phyloP scores from a whole-genome alignment of 2,797 vertebrate species.

The Acipenser transmontanus region DNA sequence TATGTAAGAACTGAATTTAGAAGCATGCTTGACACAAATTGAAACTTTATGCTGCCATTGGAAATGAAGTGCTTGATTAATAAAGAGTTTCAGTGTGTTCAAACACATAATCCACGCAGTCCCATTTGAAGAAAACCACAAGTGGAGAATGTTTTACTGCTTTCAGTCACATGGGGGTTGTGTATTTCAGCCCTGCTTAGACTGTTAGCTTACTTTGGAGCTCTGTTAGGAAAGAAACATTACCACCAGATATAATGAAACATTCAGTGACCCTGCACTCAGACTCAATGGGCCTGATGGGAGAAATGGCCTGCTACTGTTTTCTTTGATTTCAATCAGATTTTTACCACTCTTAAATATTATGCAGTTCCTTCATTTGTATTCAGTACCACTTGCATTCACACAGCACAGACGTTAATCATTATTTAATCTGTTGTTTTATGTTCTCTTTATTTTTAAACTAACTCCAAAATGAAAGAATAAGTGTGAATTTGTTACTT shows the following conservation, averaged over 20 bases:
- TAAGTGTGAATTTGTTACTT: too few species aligned
- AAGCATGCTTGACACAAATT: conserved; percentile 68
- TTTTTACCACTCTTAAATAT: conserved; percentile 29
- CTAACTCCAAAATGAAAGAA: too few species aligned
- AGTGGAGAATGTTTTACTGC: conserved; percentile 90
- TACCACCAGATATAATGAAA: conserved; percentile 83
- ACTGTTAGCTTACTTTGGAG: conserved; percentile 93
- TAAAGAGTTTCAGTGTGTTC: conserved; percentile 93
- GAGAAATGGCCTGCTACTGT: conserved; percentile 55
- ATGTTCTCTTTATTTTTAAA: not conserved
- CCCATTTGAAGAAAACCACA: conserved; percentile 88
- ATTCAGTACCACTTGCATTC: not conserved
- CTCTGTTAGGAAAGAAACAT: conserved; percentile 81
- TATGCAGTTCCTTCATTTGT: not conserved
- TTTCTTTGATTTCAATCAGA: conserved; percentile 57
- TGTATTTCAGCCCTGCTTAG: conserved; percentile 78
- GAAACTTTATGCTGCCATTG: conserved; percentile 75
- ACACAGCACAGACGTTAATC: not conserved
- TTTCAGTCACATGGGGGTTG: conserved; percentile 93
- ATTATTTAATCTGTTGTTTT: not conserved
- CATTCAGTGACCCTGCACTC: conserved; percentile 82
- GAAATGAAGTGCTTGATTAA: conserved; percentile 76
- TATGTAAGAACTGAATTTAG: conserved; percentile 71
- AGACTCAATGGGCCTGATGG: conserved; percentile 62
- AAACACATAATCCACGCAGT: conserved; percentile 90